Base-by-base conservation (phyloP, 2,797 vertebrate species). In the Coilia nasus region DNA sequence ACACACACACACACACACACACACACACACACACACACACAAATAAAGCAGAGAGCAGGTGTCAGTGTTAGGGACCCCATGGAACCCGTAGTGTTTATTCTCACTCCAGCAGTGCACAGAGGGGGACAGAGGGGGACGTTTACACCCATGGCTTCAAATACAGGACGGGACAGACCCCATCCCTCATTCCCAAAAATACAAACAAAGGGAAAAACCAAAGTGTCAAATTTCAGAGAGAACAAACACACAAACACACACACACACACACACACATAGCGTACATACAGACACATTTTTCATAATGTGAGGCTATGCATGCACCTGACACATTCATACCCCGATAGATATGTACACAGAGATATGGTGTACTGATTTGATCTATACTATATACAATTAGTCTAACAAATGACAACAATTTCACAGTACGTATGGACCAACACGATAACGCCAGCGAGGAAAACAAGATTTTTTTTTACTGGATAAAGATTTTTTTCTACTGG, bases 381-480 rank as follows among this genome's bases (percentile, higher is more conserved):
- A 78, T 78, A 41, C 35, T 78, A 44, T 78, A 41, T 94, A 90
- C 91, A 93, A 89, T 92, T 93, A 92, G 91, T 92, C 93, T 93
- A 92, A 93, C 93, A 93, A 88, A 92, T 93, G 90, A 95, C 94
- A 95, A 90, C 85, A 90, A 92, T 93, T 94, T 94, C 92, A 95
- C 94, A 93, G 84, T 85, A 95, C 93, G 90, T 94, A 94, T 95
- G 93, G 93, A 95, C 95, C 92, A 93, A 92, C 94, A 95, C 93
- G 94, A 90, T 91, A 94, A 94, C 91, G 92, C 92, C 93, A 94
- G 92, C 93, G 91, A 90, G 90, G 71, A 78, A 78, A 78, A 44
- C 44, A 71, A 35, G 15, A 28, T 28, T 71, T 71, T 14, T 67
- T 15, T 14, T 71, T 25, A 64, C 10, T 23, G 67, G 17, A 75